These are phyloP conservation scores for Hirtodrosophila confusa DNA, from an alignment of 2,888 invertebrate species.

Conservation along the genomic window DNA sequence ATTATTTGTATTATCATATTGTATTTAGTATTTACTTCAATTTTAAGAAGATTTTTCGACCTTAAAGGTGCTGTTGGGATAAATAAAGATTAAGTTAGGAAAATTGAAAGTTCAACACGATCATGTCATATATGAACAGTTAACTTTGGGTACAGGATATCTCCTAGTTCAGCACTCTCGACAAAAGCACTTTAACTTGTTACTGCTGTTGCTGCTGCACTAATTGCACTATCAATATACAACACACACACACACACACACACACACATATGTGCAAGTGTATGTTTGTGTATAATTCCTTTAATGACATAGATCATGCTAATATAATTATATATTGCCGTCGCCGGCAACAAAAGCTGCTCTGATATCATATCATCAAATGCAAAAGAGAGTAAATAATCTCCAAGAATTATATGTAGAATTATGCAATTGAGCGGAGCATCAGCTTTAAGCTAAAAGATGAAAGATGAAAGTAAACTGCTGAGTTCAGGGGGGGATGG, in stretches of 20 bases:
- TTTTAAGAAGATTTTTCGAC: no score
- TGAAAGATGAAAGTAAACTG: constrained; percentile 22
- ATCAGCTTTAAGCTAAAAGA: constrained; percentile 7
- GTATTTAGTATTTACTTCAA: no score
- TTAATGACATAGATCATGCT: constrained; percentile 78
- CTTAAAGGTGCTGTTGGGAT: no score
- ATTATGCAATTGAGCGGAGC: constrained; percentile 44
- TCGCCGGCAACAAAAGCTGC: constrained; percentile 56
- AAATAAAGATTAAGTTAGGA: no score
- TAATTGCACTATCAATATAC: constrained; percentile 66
- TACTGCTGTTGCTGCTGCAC: constrained; percentile 52
- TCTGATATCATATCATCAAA: constrained; percentile 60
- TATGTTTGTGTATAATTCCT: constrained; percentile 56
- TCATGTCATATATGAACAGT: no score
- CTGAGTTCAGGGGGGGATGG: not conserved
- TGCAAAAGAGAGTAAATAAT: constrained; percentile 44
- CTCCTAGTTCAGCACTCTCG: no score
- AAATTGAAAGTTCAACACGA: no score
- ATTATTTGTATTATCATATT: no score
- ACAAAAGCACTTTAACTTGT: constrained; percentile 12
- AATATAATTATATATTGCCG: constrained; percentile 71
- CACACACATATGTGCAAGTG: constrained; percentile 19
- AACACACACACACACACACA: constrained; percentile 22
- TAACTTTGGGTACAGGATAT: no score
- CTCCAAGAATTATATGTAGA: constrained; percentile 23